phyloP scores from a whole-genome alignment of 2,888 invertebrate species.

The Horisme vitalbata region DNA sequence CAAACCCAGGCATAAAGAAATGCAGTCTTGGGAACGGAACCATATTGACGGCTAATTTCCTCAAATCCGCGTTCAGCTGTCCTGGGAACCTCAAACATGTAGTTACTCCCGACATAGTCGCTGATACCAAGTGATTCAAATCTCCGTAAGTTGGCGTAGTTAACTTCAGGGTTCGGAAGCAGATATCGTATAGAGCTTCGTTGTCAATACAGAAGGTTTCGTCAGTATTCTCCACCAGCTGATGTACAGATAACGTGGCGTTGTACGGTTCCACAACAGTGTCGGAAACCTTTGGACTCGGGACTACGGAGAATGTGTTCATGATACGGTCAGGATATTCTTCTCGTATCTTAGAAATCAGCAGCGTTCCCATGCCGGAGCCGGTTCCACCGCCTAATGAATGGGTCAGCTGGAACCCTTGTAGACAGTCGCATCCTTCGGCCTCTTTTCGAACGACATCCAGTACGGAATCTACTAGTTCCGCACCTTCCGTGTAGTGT shows the following conservation, averaged over 20 bases:
- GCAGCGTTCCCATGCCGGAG: conserved; percentile 88
- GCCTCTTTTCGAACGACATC: conserved; percentile 84
- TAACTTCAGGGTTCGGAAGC: conserved; percentile 88
- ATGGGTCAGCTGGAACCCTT: conserved; percentile 85
- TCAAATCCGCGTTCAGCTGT: conserved; percentile 88
- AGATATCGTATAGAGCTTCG: conserved; percentile 90
- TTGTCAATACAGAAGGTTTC: conserved; percentile 88
- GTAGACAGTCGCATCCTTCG: conserved; percentile 86
- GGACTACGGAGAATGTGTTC: conserved; percentile 87
- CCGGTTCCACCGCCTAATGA: conserved; percentile 90
- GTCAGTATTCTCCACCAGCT: conserved; percentile 87
- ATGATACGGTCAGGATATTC: conserved; percentile 90
- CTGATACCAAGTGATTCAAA: conserved; percentile 82
- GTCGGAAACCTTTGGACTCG: conserved; percentile 89
- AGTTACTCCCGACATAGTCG: conserved; percentile 74
- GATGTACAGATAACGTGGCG: conserved; percentile 85
- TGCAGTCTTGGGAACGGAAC: conserved; percentile 89
- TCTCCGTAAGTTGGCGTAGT: conserved; percentile 91
- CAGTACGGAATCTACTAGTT: conserved; percentile 83
- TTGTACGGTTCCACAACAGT: conserved; percentile 87
- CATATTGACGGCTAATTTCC: conserved; percentile 73
- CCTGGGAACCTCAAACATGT: conserved; percentile 71
- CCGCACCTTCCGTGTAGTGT: conserved; percentile 87
- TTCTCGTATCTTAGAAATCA: conserved; percentile 87
- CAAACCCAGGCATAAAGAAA: conserved; percentile 83